A percentile compares a stretch with the other conserved stretches of the same genome.
phyloP scores from a whole-genome alignment of 2,888 invertebrate genomes.

The Epirrhoe alternata region DNA sequence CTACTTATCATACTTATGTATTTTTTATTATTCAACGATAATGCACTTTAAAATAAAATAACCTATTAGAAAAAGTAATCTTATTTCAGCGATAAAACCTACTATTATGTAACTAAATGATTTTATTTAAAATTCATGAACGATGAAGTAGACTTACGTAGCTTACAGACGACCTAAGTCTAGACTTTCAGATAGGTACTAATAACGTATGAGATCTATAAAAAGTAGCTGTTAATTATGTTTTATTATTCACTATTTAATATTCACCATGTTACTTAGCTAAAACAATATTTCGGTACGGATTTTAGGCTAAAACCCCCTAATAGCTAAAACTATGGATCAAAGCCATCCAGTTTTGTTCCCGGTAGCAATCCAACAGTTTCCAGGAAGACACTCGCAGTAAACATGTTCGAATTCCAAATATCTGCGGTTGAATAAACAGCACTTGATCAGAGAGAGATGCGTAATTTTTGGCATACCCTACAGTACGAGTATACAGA shows the following conservation, averaged over 20 bases:
- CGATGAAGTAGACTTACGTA: too few species aligned
- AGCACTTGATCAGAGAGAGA: background rate
- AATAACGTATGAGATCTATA: background rate
- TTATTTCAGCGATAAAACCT: too few species aligned
- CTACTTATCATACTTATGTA: too few species aligned
- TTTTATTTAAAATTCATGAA: too few species aligned
- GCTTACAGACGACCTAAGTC: too few species aligned
- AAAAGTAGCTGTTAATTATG: background rate
- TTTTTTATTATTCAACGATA: background rate
- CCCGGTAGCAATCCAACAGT: constrained; percentile 39
- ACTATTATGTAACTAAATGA: background rate
- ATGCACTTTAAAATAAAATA: too few species aligned
- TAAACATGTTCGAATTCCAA: constrained; percentile 22
- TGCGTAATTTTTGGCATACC: background rate
- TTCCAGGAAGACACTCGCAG: constrained; percentile 35
- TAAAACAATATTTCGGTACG: background rate
- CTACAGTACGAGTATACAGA: too few species aligned
- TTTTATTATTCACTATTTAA: too few species aligned
- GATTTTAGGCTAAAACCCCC: constrained; percentile 4
- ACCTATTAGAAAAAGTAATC: too few species aligned
- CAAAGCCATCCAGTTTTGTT: constrained; percentile 48
- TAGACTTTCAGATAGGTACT: background rate
- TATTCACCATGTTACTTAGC: constrained; percentile 20
- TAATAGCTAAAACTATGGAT: constrained; percentile 38
- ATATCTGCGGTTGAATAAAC: constrained; percentile 23